Evolutionary conservation across 2,797 vertebrate species (phyloP), one percentile per base, ranked within the genome.

Genomic region (Macropodus opercularis): DNA sequence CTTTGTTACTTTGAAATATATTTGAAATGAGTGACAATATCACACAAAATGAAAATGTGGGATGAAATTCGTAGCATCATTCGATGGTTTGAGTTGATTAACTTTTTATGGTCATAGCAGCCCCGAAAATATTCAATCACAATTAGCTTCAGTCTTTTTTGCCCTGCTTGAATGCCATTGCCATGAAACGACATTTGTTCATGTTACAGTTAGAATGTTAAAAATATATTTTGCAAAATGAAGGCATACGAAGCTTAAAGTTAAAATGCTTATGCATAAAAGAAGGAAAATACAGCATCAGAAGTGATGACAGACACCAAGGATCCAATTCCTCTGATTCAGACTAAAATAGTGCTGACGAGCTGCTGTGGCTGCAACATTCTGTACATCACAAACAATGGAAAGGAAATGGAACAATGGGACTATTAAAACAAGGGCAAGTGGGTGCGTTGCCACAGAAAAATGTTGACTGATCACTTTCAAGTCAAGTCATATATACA

Each of bases 401-500:
- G 61, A 77, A 29, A 73, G 63, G 77, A 81, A 79, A 75, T 29
- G 3, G 50, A 85, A 84, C 70, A 86, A 86, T 46, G 18, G 55
- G 29, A 59, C 49, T 68, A 56, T 68, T 51, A 64, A 75, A 89
- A 79, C 59, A 76, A 63, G 42, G 80, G 62, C 53, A 63, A 32
- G 79, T 51, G 75, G 81, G 59, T 44, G 50, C 52, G 18, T 75
- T 78, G 67, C 56, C 72, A 60, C 55, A 67, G 46, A 68, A 84
- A 6, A 85, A 80, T 0, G 42, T 74, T 81, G 79, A 87, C 47
- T 17, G 26, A 67, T 64, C 79, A 79, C 75, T 60, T 9, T 41
- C 15, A 64, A 63, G 72, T 62, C 39, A 68, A 63, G 62, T 77
- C 72, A 76, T 78, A 83, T 80, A 68, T 80, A 85, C 72, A 83